phyloP scores from a whole-genome alignment of 2,888 invertebrate genomes.

The Tipula helvola region DNA sequence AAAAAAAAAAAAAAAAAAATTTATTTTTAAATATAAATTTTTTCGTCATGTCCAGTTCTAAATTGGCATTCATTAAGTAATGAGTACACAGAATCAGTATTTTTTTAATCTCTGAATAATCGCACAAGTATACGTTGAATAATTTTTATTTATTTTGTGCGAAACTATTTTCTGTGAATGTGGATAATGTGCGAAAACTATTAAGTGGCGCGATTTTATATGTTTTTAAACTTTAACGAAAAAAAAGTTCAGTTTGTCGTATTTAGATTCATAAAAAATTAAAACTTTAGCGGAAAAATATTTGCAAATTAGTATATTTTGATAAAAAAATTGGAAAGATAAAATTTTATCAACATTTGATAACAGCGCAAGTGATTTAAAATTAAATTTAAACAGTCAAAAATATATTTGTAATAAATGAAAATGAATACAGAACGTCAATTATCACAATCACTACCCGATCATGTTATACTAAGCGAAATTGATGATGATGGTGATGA shows the following conservation, averaged over 20 bases:
- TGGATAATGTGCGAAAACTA: not conserved
- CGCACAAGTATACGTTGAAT: not conserved
- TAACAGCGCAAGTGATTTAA: not conserved
- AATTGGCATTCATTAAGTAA: not conserved
- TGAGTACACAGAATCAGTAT: not conserved
- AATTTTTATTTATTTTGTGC: not conserved
- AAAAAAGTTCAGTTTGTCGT: not conserved
- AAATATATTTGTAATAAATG: not conserved
- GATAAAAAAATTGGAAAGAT: not conserved
- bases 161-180: not conserved
- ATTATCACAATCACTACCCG: not conserved
- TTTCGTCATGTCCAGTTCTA: not conserved
- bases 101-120: not conserved
- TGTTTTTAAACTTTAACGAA: not conserved
- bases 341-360: not conserved
- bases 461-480: not conserved
- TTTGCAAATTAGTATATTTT: not conserved
- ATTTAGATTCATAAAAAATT: not conserved
- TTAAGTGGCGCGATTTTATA: too few relatives aligned
- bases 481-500: not conserved
- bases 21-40: not conserved
- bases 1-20: not conserved
- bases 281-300: not conserved
- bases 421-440: not conserved
- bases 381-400: not conserved